A percentile compares a stretch with the other conserved stretches of the same genome.
Evolutionary conservation across 1,140 invertebrate genomes (phyloP).

Genomic region (Hycleus cichorii): DNA sequence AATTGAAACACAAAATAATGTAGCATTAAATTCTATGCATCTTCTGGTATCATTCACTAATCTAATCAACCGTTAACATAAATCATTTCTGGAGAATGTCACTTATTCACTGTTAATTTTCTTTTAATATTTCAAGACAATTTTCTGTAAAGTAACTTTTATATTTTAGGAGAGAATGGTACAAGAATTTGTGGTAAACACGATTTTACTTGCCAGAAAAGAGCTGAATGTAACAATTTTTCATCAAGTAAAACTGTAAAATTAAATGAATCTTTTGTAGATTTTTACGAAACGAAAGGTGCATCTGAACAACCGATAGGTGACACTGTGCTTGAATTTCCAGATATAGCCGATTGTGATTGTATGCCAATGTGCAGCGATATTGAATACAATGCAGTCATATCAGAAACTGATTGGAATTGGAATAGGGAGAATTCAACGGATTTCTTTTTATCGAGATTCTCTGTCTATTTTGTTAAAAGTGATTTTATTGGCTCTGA

Average conservation of each 20-base stretch:
- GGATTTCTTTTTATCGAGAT: neutral
- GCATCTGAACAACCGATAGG: too few relatives aligned
- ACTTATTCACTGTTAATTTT: too few relatives aligned
- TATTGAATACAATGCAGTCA: constrained; percentile 6
- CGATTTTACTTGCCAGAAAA: constrained; percentile 26
- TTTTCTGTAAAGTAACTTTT: neutral
- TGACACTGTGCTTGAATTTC: neutral
- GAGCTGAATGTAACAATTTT: constrained; percentile 18
- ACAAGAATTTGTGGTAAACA: constrained; percentile 33
- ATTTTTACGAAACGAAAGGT: too few relatives aligned
- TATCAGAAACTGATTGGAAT: constrained; percentile 12
- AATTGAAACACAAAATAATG: too few relatives aligned
- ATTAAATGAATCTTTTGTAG: too few relatives aligned
- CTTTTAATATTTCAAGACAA: too few relatives aligned
- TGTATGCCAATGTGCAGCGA: constrained; percentile 11
- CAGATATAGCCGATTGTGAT: neutral
- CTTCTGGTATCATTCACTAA: too few relatives aligned
- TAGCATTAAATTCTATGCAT: too few relatives aligned
- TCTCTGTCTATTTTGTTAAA: constrained; percentile 50
- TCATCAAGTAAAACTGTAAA: too few relatives aligned
- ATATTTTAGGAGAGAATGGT: constrained; percentile 23
- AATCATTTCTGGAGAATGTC: too few relatives aligned
- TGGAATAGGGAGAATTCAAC: neutral
- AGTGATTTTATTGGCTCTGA: constrained; percentile 54
- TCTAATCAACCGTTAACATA: too few relatives aligned